phyloP scores from a whole-genome alignment of 92 coral and sea anemone genomes.

The Anthopleura xanthogrammica region DNA sequence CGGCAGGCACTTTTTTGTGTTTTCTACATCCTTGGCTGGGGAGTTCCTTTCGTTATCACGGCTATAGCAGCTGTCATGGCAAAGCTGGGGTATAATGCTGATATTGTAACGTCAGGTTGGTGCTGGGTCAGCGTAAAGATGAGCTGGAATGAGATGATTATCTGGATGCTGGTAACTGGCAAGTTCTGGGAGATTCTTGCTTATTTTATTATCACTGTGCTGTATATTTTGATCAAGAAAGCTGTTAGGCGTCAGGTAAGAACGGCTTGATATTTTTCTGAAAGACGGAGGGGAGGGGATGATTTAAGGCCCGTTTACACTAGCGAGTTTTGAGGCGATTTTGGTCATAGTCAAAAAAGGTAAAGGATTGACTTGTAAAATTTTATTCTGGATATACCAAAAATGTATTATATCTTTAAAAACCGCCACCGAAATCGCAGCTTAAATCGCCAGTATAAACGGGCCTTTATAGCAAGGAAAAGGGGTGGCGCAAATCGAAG shows the following conservation, averaged over 20 bases:
- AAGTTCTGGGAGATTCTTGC: slow-evolving; percentile 83
- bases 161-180: slow-evolving; percentile 88
- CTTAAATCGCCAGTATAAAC: too few relatives aligned
- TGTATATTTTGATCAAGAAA: slow-evolving; percentile 57
- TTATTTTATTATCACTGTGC: slow-evolving; percentile 50
- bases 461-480: too few relatives aligned
- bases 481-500: too few relatives aligned
- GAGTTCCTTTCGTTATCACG: slow-evolving; percentile 58
- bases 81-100: slow-evolving; percentile 55
- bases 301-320: too few relatives aligned
- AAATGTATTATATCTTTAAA: too few relatives aligned
- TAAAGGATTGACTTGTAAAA: too few relatives aligned
- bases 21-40: slow-evolving; percentile 84
- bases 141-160: slow-evolving; percentile 40
- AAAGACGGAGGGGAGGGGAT: too few relatives aligned
- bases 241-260: slow-evolving; percentile 71
- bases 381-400: too few relatives aligned
- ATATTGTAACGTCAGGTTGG: slow-evolving; percentile 78
- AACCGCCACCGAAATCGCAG: too few relatives aligned
- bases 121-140: slow-evolving; percentile 66
- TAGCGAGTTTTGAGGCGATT: too few relatives aligned
- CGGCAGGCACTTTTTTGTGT: slow-evolving; percentile 59
- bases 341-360: too few relatives aligned
- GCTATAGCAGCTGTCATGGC: slow-evolving; percentile 22
- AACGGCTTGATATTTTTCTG: not conserved